Conservation (phyloP, 2,113 vertebrate species). For the Dasyornis broadbenti region DNA sequence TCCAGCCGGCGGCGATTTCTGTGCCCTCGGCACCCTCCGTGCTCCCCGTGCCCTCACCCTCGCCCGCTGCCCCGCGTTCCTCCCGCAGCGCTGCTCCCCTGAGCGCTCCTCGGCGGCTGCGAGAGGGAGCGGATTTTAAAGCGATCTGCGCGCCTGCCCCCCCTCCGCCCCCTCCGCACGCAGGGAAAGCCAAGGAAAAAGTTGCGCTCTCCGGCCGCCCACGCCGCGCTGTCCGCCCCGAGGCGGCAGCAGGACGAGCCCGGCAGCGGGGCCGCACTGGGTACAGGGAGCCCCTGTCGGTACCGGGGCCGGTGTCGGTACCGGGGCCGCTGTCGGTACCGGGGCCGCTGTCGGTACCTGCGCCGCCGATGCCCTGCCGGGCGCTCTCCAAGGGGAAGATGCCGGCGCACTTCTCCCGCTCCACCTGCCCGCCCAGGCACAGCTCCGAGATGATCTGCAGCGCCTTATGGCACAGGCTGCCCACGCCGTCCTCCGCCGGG, state of each 20-base stretch:
- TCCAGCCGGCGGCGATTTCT: background rate
- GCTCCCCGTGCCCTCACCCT: background rate
- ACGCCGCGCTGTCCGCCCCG: constrained; percentile 8
- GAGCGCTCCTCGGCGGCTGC: background rate
- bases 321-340: no score
- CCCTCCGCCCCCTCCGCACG: background rate
- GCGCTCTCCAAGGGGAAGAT: constrained; percentile 83
- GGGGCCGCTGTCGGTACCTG: constrained; percentile 84
- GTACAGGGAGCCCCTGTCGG: no score
- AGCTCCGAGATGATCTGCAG: constrained; percentile 94
- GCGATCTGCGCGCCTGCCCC: background rate
- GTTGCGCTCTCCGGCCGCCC: constrained; percentile 38
- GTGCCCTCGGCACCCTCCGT: no score
- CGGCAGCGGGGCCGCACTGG: background rate
- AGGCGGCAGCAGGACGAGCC: background rate
- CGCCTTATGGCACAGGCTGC: constrained; percentile 91
- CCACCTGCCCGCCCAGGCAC: constrained; percentile 89
- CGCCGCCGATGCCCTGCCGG: constrained; percentile 81
- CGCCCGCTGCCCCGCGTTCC: background rate
- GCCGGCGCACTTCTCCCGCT: constrained; percentile 89
- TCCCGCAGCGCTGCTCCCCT: background rate
- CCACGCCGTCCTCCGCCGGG: constrained; percentile 83
- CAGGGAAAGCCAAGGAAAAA: background rate
- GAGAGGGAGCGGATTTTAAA: background rate
- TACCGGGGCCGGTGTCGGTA: background rate